Conservation (phyloP, 2,888 invertebrate genomes). For the Polydrusus cervinus region DNA sequence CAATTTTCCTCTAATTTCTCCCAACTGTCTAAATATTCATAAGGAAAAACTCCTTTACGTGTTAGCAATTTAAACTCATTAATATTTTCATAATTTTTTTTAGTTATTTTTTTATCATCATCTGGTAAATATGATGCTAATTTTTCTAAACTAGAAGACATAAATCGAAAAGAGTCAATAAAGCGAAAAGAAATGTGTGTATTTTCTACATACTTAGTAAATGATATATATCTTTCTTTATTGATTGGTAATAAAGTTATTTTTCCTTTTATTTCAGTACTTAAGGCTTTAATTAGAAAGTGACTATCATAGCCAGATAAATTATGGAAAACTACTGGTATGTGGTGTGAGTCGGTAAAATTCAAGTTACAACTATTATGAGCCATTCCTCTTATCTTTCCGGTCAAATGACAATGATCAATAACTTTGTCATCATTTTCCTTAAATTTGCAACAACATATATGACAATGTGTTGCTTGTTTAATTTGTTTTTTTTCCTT, state of each 20-base stretch:
- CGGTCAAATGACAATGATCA: neutral
- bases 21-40: constrained; percentile 12
- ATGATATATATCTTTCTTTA: constrained; percentile 55
- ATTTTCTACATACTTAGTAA: constrained; percentile 54
- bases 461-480: neutral
- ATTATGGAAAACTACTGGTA: neutral
- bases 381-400: neutral
- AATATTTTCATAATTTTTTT: neutral
- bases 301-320: constrained; percentile 1
- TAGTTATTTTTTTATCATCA: neutral
- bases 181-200: constrained; percentile 46
- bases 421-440: neutral
- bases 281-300: neutral
- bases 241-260: neutral
- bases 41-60: constrained; percentile 15
- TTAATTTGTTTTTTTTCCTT: neutral
- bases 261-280: constrained; percentile 5
- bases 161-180: constrained; percentile 4
- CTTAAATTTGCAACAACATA: neutral
- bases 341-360: neutral
- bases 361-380: constrained; percentile 23
- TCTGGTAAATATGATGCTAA: constrained; percentile 3
- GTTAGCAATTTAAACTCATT: neutral
- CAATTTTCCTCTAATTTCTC: neutral
- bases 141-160: neutral